Conservation (phyloP, 1,140 invertebrate species). For the Nomia melanderi region DNA sequence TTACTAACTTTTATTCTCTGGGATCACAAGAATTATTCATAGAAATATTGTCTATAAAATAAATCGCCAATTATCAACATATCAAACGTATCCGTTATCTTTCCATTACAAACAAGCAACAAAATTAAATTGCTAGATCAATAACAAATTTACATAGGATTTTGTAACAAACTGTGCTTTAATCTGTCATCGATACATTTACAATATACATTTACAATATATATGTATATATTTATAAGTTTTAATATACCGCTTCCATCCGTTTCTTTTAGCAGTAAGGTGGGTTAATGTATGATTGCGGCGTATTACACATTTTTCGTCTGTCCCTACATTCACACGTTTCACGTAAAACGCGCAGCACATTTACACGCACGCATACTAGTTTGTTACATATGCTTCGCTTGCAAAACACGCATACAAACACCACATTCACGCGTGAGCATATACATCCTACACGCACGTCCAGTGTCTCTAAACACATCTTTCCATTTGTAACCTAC, state of each 20-base stretch:
- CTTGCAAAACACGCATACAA: constrained; percentile 10
- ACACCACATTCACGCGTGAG: not conserved
- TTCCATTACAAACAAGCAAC: not conserved
- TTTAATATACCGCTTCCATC: constrained; percentile 71
- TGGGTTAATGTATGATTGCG: constrained; percentile 60
- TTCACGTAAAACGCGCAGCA: constrained; percentile 30
- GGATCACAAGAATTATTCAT: not conserved
- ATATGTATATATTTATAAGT: constrained; percentile 77
- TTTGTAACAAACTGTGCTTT: constrained; percentile 79
- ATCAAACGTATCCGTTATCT: not conserved
- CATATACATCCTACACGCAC: not conserved
- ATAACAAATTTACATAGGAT: constrained; percentile 5
- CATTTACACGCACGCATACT: constrained; percentile 24
- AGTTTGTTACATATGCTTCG: not conserved
- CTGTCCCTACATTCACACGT: constrained; percentile 21
- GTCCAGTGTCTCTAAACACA: not conserved
- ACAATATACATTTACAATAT: constrained; percentile 79
- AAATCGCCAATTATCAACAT: not conserved
- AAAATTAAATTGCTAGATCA: constrained; percentile 10
- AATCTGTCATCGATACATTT: constrained; percentile 79
- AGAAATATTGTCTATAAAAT: not conserved
- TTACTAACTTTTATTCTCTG: not conserved
- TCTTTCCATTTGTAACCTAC: constrained; percentile 19
- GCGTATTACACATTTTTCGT: constrained; percentile 67
- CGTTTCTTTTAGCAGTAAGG: constrained; percentile 65